Evolutionary conservation across 2,888 invertebrate species (phyloP).

Genomic region (Drosophila neotestacea): DNA sequence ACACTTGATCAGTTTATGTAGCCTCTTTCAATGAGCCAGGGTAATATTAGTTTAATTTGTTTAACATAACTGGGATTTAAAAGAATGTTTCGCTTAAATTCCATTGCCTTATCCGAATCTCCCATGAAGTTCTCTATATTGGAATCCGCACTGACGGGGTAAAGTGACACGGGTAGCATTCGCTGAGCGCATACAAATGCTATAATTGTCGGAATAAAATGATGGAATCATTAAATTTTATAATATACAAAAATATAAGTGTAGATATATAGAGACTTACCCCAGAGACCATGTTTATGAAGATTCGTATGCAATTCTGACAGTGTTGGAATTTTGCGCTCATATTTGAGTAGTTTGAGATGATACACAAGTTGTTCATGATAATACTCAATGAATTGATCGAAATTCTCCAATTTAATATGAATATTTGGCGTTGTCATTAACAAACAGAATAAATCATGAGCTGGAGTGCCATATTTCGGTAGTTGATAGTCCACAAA

Average conservation of each 20-base stretch:
- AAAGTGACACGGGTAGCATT: conserved; percentile 67
- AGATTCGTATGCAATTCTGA: conserved; percentile 76
- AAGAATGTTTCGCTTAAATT: conserved; percentile 74
- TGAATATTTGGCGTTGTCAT: conserved; percentile 78
- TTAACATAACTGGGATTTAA: conserved; percentile 73
- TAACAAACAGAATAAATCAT: conserved; percentile 80
- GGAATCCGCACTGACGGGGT: conserved; percentile 74
- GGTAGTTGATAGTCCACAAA: conserved; percentile 83
- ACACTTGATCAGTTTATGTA: conserved; percentile 44
- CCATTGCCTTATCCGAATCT: conserved; percentile 55
- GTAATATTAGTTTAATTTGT: conserved; percentile 75
- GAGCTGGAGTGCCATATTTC: conserved; percentile 79
- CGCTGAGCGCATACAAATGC: conserved; percentile 71
- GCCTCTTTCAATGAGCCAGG: conserved; percentile 78
- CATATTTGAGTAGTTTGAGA: conserved; percentile 74
- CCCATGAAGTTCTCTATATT: conserved; percentile 71
- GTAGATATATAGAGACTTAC: conserved; percentile 40
- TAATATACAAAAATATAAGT: not conserved
- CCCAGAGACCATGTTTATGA: conserved; percentile 75
- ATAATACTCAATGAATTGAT: conserved; percentile 81
- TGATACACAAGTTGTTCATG: conserved; percentile 72
- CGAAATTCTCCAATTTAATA: conserved; percentile 79
- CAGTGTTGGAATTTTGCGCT: conserved; percentile 70
- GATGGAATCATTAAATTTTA: conserved; percentile 23
- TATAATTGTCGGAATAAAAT: conserved; percentile 21